These are phyloP conservation scores for Liposcelis brunnea DNA, from an alignment of 2,888 invertebrate genomes.

Conservation along the genomic window DNA sequence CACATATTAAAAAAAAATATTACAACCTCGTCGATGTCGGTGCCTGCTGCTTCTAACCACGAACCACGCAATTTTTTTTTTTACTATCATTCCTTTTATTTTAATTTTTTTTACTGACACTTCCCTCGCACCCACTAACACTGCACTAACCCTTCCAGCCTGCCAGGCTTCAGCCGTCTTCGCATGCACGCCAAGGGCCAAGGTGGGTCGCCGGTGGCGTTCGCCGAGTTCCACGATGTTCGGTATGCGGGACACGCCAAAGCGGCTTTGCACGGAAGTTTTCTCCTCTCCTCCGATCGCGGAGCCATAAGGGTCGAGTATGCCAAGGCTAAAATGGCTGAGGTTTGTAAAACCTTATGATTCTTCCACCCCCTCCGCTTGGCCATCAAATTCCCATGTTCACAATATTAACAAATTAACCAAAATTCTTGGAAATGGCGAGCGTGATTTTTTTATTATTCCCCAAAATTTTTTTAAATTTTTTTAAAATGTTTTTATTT, in stretches of 20 bases:
- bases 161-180: constrained; percentile 95
- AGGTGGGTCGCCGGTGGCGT: constrained; percentile 87
- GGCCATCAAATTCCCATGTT: constrained; percentile 4
- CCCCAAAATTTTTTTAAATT: constrained; percentile 10
- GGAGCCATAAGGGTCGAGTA: constrained; percentile 97
- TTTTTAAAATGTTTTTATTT: constrained; percentile 16
- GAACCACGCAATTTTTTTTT: not conserved
- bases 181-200: constrained; percentile 82
- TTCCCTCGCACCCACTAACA: constrained; percentile 5
- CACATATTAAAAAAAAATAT: too few relatives aligned
- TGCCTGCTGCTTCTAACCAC: constrained; percentile 27
- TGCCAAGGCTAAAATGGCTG: constrained; percentile 97
- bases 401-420: constrained; percentile 18
- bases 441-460: too few relatives aligned
- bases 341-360: constrained; percentile 28
- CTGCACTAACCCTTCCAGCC: constrained; percentile 46
- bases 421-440: too few relatives aligned
- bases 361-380: not conserved
- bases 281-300: constrained; percentile 88
- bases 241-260: constrained; percentile 82
- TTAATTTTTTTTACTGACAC: not conserved
- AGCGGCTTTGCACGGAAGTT: constrained; percentile 87
- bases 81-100: not conserved
- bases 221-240: constrained; percentile 93
- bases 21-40: constrained; percentile 24